A percentile compares a stretch with the other conserved stretches of the same genome.
phyloP scores from a whole-genome alignment of 2,888 invertebrate genomes.

The Melolontha melolontha region DNA sequence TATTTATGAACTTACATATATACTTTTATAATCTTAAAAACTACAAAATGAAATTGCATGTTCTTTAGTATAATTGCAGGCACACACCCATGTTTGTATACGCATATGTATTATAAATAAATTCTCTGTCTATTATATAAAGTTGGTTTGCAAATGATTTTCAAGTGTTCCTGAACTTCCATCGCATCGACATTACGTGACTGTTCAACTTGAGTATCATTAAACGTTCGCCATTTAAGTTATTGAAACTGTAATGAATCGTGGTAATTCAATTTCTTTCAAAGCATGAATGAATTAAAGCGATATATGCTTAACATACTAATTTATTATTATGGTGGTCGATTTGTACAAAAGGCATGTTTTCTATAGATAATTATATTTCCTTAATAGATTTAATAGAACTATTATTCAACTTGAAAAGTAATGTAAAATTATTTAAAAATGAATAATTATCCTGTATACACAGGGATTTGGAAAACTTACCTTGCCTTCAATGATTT shows the following conservation, averaged over 20 bases:
- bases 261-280: slow-evolving; percentile 7
- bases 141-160: slow-evolving; percentile 14
- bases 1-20: slow-evolving; percentile 1
- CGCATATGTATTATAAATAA: neutral
- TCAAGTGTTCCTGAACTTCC: neutral
- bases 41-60: slow-evolving; percentile 10
- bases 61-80: slow-evolving; percentile 4
- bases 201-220: slow-evolving; percentile 1
- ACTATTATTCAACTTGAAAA: too few species aligned
- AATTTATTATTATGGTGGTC: neutral
- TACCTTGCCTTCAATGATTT: too few species aligned
- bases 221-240: slow-evolving; percentile 2
- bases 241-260: neutral
- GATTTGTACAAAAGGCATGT: too few species aligned
- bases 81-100: slow-evolving; percentile 11
- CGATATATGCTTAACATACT: slow-evolving; percentile 2
- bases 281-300: neutral
- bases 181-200: neutral
- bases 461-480: too few species aligned
- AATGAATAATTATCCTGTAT: too few species aligned
- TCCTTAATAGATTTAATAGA: too few species aligned
- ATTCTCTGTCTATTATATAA: slow-evolving; percentile 5
- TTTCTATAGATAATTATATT: too few species aligned
- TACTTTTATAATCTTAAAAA: slow-evolving; percentile 6
- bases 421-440: too few species aligned